Base-by-base conservation (phyloP, 2,797 vertebrate species). In the Pangasius djambal region DNA sequence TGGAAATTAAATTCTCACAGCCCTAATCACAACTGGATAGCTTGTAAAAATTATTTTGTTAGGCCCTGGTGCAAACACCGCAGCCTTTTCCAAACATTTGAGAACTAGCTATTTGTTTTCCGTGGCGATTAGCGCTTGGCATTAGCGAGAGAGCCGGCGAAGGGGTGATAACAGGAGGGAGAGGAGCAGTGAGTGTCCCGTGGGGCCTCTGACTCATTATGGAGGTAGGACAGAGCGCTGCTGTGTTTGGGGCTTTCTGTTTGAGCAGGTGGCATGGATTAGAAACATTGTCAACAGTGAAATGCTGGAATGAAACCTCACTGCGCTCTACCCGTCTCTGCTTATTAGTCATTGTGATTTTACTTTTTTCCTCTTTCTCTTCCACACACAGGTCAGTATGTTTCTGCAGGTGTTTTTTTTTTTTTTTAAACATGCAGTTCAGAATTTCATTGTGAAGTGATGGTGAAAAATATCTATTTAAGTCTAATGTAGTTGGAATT, bases 191-290 rank as follows among this genome's bases (percentile, higher is more conserved):
- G 93, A 93, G 92, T 93, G 70, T 83, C 95, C 95, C 95, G 94
- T 91, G 92, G 96, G 96, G 94, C 93, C 91, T 92, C 94, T 89
- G 93, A 61, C 92, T 93, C 65, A 91, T 91, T 93, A 93, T 92
- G 91, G 91, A 92, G 91, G 92, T 91, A 85, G 90, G 93, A 93
- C 91, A 93, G 94, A 88, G 93, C 92, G 92, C 89, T 92, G 93
- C 95, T 94, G 92, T 95, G 94, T 95, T 91, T 94, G 93, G 90
- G 92, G 89, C 79, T 65, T 88, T 89, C 91, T 97, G 95, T 99
- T 99, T 99, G 98, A 99, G 97, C 98, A 99, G 98, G 98, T 99
- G 97, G 97, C 97, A 97, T 97, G 98, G 98, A 99, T 99, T 99
- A 99, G 97, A 95, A 95, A 94, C 95, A 97, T 95, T 95, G 97